Base-by-base conservation (phyloP, 92 coral and sea anemone species). In the Pocillopora grandis region DNA sequence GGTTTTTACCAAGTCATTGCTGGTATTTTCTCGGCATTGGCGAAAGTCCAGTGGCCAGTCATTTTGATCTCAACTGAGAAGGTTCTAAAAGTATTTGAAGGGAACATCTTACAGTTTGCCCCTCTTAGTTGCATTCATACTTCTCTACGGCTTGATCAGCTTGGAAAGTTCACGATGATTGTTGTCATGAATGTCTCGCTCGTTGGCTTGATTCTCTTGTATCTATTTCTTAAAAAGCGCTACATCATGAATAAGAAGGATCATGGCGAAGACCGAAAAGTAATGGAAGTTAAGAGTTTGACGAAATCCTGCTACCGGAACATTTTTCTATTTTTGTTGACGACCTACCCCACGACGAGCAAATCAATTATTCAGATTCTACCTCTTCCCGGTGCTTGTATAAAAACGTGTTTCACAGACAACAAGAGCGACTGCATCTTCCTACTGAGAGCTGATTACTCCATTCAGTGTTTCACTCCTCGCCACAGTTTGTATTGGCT, bases 1-100 rank as follows among this genome's bases (percentile, higher is more conserved):
- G 84, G 88, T 17, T 85, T 85, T 42, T 85, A 85, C 58, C 88
- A 85, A 59, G 88, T 85, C 42, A 78, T 85, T 75, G 84, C 72
- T 61, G 85, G 84, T 1, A 82, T 85, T 6, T 85, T 85, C 63
- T 69, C 88, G 20, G 80, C 88, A 17, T 78, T 85, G 52, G 71
- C 79, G 61, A 77, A 72, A 48, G 88, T 78, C 9, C 77, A 59
- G 10, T 85, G 85, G 88, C 88, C 88, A 0, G 63, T 82, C 12
- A 84, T 84, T 21, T 75, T 85, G 62, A 59, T 85, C 49, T 68
- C 78, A 65, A 77, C 69, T 13, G 88, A 76, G 23, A 71, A 52
- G 12, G 80, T 56, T 18, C 76, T 86, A 11, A 75, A 77, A 23
- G 42, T 78, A 19, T 62, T 86, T 14, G 81, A 86, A 70, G 75